Evolutionary conservation across 1,140 invertebrate species (phyloP).

Genomic region (Scaptodrosophila lebanonensis): DNA sequence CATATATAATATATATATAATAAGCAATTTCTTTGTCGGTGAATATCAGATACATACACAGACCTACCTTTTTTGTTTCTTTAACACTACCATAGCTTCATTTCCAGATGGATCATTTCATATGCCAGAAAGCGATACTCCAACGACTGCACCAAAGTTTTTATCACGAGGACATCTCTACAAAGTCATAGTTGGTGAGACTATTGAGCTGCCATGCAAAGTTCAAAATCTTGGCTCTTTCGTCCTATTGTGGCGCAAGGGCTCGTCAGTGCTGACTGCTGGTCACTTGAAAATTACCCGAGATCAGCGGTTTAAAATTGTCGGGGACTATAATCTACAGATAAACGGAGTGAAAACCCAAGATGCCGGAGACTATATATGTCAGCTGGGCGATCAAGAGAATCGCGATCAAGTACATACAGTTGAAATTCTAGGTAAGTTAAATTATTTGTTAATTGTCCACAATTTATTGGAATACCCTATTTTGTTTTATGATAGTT

Average conservation of each 20-base stretch:
- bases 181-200: conserved; percentile 86
- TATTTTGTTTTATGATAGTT: conserved; percentile 60
- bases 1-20: neutral
- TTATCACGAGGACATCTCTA: conserved; percentile 84
- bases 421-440: conserved; percentile 79
- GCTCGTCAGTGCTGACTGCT: conserved; percentile 80
- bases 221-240: conserved; percentile 84
- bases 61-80: neutral
- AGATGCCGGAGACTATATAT: conserved; percentile 78
- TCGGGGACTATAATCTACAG: conserved; percentile 81
- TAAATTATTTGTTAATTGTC: neutral
- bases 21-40: neutral
- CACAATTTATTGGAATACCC: neutral
- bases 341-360: conserved; percentile 80
- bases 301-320: conserved; percentile 80
- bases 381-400: conserved; percentile 79
- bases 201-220: conserved; percentile 85
- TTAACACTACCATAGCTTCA: conserved; percentile 11
- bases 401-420: conserved; percentile 79
- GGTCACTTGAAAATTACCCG: conserved; percentile 81
- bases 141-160: conserved; percentile 80
- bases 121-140: conserved; percentile 53
- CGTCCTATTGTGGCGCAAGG: conserved; percentile 81
- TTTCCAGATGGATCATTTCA: conserved; percentile 52
- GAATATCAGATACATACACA: neutral